Evolutionary conservation across 2,113 vertebrate species (phyloP).

Genomic region (Myiopsitta monachus): DNA sequence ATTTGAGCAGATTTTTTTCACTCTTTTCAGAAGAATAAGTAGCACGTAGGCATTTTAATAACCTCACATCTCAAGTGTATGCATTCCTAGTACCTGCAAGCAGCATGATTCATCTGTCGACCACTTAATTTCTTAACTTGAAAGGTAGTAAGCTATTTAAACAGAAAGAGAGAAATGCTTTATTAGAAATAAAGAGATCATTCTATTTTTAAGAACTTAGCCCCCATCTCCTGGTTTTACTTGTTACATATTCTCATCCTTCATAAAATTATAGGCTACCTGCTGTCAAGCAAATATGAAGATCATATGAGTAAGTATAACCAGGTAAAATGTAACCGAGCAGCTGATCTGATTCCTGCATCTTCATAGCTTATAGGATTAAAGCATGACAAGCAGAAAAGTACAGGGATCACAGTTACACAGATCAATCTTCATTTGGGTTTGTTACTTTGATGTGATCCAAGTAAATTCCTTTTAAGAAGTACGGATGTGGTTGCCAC

Average conservation of each 20-base stretch:
- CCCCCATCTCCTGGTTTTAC: not conserved
- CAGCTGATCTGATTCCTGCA: slow-evolving; percentile 7
- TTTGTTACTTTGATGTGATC: slow-evolving; percentile 39
- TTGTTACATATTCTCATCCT: not conserved
- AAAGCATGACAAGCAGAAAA: slow-evolving; percentile 20
- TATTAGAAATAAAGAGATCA: slow-evolving; percentile 1
- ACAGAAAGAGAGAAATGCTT: not conserved
- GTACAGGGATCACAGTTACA: not conserved
- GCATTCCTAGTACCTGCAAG: slow-evolving; percentile 18
- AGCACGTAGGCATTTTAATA: slow-evolving; percentile 38
- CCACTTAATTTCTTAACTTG: slow-evolving; percentile 29
- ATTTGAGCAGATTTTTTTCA: not conserved
- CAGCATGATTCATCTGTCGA: not conserved
- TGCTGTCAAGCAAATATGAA: not conserved
- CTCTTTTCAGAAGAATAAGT: slow-evolving; percentile 27
- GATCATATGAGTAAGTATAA: not conserved
- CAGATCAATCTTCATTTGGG: slow-evolving; percentile 50
- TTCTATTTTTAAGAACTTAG: slow-evolving; percentile 29
- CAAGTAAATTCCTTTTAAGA: slow-evolving; percentile 46
- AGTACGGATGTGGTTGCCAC: slow-evolving; percentile 7
- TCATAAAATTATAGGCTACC: not conserved
- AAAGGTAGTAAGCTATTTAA: slow-evolving; percentile 27
- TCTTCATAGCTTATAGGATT: slow-evolving; percentile 20
- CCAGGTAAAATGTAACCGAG: not conserved
- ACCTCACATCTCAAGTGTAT: not conserved